Percentiles rank a stretch among this genome's conserved stretches.
phyloP scores from a whole-genome alignment of 2,888 invertebrate genomes.

The Rhodophaea formosa region DNA sequence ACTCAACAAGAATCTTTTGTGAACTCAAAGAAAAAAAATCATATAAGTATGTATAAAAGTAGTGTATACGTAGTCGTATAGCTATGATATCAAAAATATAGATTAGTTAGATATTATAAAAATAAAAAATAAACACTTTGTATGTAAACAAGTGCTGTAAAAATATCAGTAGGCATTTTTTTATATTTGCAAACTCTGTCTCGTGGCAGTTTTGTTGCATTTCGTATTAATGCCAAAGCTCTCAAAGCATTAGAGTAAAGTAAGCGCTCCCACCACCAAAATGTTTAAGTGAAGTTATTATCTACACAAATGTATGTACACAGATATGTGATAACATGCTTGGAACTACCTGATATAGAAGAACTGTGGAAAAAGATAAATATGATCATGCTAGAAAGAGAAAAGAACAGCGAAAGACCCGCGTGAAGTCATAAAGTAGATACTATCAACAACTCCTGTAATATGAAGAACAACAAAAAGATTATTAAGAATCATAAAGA shows the following conservation, averaged over 20 bases:
- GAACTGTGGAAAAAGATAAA: constrained; percentile 72
- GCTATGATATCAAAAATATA: constrained; percentile 6
- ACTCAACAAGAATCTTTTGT: too few relatives aligned
- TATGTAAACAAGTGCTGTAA: constrained; percentile 30
- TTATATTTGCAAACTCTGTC: constrained; percentile 72
- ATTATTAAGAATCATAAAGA: constrained; percentile 74
- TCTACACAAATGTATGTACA: constrained; percentile 58
- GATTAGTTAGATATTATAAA: constrained; percentile 20
- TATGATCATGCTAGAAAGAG: constrained; percentile 74
- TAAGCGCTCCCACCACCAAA: constrained; percentile 58
- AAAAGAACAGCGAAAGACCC: constrained; percentile 68
- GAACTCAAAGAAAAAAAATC: too few relatives aligned
- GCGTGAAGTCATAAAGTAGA: constrained; percentile 75
- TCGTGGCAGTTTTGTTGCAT: constrained; percentile 76
- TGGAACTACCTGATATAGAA: constrained; percentile 74
- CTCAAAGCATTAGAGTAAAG: constrained; percentile 58
- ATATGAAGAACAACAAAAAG: constrained; percentile 76
- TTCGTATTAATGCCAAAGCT: constrained; percentile 59
- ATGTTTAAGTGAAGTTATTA: constrained; percentile 56
- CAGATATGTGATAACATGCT: constrained; percentile 62
- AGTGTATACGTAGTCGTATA: background rate
- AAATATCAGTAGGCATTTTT: constrained; percentile 48
- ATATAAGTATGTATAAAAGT: background rate
- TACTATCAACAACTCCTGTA: constrained; percentile 79
- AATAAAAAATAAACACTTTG: constrained; percentile 25